A percentile compares a stretch with the other conserved stretches of the same genome.
phyloP scores from a whole-genome alignment of 1,140 invertebrate species.

The Drosophila novamexicana region DNA sequence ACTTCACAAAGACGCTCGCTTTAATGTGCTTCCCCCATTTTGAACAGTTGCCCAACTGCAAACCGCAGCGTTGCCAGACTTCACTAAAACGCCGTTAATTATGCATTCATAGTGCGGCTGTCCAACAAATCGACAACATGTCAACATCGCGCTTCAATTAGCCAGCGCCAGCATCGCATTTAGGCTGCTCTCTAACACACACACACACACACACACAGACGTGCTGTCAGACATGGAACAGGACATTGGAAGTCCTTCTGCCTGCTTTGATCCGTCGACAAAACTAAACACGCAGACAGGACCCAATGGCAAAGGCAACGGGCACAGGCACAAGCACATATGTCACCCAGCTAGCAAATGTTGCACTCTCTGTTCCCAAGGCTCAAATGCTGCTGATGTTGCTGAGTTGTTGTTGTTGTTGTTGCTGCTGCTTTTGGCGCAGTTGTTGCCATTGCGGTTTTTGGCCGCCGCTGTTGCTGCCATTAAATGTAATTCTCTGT shows the following conservation, averaged over 20 bases:
- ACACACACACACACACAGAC: not conserved
- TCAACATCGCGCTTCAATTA: constrained; percentile 71
- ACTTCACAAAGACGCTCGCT: not conserved
- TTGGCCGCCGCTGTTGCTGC: constrained; percentile 56
- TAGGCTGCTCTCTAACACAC: not conserved
- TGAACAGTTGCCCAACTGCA: not conserved
- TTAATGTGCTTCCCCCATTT: too few relatives aligned
- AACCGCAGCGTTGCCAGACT: constrained; percentile 51
- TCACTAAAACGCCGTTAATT: constrained; percentile 54
- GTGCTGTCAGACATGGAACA: not conserved
- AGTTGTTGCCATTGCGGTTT: constrained; percentile 71
- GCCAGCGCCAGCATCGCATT: constrained; percentile 28
- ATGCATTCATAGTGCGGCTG: constrained; percentile 64
- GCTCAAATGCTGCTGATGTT: not conserved
- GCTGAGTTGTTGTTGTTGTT: constrained; percentile 3
- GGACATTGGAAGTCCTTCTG: not conserved
- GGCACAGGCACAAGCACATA: constrained; percentile 26
- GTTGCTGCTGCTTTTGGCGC: constrained; percentile 30
- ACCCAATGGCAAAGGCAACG: not conserved
- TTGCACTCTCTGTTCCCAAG: constrained; percentile 14
- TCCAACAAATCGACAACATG: constrained; percentile 63
- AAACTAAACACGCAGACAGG: constrained; percentile 39
- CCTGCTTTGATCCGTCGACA: constrained; percentile 14
- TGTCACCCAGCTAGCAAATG: constrained; percentile 33
- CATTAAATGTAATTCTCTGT: constrained; percentile 82